Evolutionary conservation across 2,113 vertebrate genomes (phyloP).

Genomic region (Nothocercus julius): DNA sequence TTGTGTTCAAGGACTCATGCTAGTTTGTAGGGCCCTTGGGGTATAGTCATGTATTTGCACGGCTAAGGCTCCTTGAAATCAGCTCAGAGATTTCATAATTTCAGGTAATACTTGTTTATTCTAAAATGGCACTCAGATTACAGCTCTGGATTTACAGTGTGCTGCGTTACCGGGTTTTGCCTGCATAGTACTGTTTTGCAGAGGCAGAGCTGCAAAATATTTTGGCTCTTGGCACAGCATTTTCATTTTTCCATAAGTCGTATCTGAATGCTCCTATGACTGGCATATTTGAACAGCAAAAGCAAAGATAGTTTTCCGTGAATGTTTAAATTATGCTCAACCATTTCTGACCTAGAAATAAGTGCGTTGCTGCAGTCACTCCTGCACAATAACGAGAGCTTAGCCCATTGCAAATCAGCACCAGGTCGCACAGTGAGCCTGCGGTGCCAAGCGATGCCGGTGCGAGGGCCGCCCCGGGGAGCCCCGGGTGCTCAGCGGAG

Average conservation of each 20-base stretch:
- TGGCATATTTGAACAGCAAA: conserved; percentile 27
- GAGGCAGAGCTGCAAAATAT: conserved; percentile 28
- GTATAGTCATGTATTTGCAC: not conserved
- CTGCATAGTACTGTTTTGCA: conserved; percentile 16
- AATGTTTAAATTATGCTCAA: not conserved
- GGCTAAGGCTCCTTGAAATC: conserved; percentile 60
- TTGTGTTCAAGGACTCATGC: not conserved
- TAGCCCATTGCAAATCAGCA: not conserved
- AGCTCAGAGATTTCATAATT: conserved; percentile 60
- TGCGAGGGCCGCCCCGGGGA: too few species aligned
- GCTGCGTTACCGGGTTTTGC: conserved; percentile 42
- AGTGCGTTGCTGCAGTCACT: not conserved
- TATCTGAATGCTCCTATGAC: conserved; percentile 16
- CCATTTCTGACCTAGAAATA: not conserved
- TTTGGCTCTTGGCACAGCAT: conserved; percentile 7
- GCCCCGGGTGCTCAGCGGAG: too few species aligned
- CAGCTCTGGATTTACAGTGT: conserved; percentile 56
- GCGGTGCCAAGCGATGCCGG: too few species aligned
- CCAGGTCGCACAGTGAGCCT: not conserved
- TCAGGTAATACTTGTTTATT: conserved; percentile 77
- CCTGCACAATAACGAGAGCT: not conserved
- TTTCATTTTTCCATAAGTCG: conserved; percentile 41
- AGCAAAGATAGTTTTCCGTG: not conserved
- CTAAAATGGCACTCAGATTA: conserved; percentile 61
- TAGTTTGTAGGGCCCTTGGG: not conserved